Evolutionary conservation across 2,888 invertebrate species (phyloP).

Genomic region (Eupeodes latifasciatus): DNA sequence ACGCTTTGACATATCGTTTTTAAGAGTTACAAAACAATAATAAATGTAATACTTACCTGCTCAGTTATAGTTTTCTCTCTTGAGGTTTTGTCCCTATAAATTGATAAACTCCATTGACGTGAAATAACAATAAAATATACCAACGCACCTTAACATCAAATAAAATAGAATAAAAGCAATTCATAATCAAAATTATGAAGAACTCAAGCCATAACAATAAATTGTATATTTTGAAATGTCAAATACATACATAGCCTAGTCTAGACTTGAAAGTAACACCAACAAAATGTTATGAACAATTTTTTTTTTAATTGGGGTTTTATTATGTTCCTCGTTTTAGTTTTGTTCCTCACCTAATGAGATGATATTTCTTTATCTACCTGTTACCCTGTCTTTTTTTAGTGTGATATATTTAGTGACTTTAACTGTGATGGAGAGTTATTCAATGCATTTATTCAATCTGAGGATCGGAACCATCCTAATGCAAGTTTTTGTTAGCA

Average conservation of each 20-base stretch:
- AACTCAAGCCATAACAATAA: conserved; percentile 50
- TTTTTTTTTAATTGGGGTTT: conserved; percentile 51
- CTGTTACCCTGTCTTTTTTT: conserved; percentile 8
- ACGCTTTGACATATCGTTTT: background rate
- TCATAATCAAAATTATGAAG: background rate
- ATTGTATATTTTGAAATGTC: conserved; percentile 58
- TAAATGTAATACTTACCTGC: background rate
- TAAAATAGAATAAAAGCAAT: conserved; percentile 2
- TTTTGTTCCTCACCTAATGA: conserved; percentile 1
- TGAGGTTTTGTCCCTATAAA: background rate
- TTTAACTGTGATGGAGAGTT: conserved; percentile 50
- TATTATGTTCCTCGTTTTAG: conserved; percentile 42
- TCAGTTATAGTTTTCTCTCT: background rate
- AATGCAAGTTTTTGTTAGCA: background rate
- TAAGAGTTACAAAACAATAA: conserved; percentile 21
- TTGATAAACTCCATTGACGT: background rate
- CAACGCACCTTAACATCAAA: background rate
- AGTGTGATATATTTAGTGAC: conserved; percentile 19
- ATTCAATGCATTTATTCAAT: conserved; percentile 65
- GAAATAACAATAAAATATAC: background rate
- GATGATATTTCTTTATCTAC: conserved; percentile 15
- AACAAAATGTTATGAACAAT: conserved; percentile 43
- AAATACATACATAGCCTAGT: conserved; percentile 10
- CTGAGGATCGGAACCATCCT: conserved; percentile 34
- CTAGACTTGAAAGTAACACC: conserved; percentile 25